These are phyloP conservation scores for Drosophila simulans DNA, from an alignment of 1,140 invertebrate species.

Conservation along the genomic window DNA sequence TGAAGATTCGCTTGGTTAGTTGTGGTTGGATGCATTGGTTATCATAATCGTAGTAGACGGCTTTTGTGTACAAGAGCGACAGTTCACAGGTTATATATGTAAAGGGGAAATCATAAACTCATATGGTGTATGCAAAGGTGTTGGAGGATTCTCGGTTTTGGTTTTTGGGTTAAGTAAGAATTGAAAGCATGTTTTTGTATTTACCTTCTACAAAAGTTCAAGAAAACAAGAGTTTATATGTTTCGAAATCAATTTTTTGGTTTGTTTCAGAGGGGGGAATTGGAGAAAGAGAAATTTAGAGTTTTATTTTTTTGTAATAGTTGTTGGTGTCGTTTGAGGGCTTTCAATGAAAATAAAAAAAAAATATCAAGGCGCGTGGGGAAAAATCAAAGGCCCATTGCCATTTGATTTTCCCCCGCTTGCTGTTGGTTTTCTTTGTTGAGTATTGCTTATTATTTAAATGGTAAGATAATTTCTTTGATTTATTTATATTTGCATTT, in stretches of 20 bases:
- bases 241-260: constrained; percentile 74
- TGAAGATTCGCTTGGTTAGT: constrained; percentile 29
- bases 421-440: constrained; percentile 57
- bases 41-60: constrained; percentile 32
- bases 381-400: constrained; percentile 43
- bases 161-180: constrained; percentile 51
- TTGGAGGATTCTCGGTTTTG: constrained; percentile 47
- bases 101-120: constrained; percentile 49
- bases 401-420: constrained; percentile 20
- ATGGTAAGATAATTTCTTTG: constrained; percentile 36
- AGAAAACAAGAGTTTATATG: constrained; percentile 83
- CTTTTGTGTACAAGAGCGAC: constrained; percentile 60
- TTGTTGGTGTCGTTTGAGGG: constrained; percentile 39
- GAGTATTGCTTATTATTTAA: constrained; percentile 40
- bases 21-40: constrained; percentile 41
- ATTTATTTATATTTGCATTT: constrained; percentile 75
- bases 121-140: constrained; percentile 74
- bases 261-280: constrained; percentile 63
- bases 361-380: constrained; percentile 35
- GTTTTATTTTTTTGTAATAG: constrained; percentile 68
- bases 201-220: constrained; percentile 84
- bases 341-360: constrained; percentile 52
- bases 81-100: constrained; percentile 57
- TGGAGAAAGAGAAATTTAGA: constrained; percentile 84
- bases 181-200: constrained; percentile 73